phyloP scores from a whole-genome alignment of 2,888 invertebrate species.

The Acleris laterana region DNA sequence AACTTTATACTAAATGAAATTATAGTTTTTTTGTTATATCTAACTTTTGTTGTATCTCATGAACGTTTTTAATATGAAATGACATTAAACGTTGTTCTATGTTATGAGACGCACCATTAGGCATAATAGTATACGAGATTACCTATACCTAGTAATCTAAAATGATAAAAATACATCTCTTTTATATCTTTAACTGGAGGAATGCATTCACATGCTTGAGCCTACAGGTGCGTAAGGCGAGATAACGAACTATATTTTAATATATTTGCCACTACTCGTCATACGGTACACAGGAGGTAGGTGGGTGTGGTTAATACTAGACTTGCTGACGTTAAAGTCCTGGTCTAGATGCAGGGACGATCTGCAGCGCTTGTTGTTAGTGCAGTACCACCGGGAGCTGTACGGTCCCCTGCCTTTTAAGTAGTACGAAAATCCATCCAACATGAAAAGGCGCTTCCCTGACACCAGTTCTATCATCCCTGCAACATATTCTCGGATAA shows the following conservation, averaged over 20 bases:
- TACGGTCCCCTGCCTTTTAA: background rate
- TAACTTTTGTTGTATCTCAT: too few species aligned
- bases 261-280: slow-evolving; percentile 1
- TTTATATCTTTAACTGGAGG: too few species aligned
- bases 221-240: too few species aligned
- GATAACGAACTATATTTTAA: background rate
- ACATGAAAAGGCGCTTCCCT: slow-evolving; percentile 14
- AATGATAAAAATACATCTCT: too few species aligned
- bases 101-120: too few species aligned
- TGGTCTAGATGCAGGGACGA: slow-evolving; percentile 20
- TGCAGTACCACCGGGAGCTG: slow-evolving; percentile 18
- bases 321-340: slow-evolving; percentile 2
- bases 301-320: slow-evolving; percentile 17
- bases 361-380: slow-evolving; percentile 16
- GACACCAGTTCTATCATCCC: slow-evolving; percentile 20
- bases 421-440: slow-evolving; percentile 23
- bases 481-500: slow-evolving; percentile 3
- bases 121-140: too few species aligned
- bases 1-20: too few species aligned
- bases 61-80: too few species aligned
- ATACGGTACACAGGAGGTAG: slow-evolving; percentile 7
- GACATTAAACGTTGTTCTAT: too few species aligned
- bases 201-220: too few species aligned
- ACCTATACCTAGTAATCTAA: too few species aligned
- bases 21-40: too few species aligned